Evolutionary conservation across 2,797 vertebrate species (phyloP), one percentile per base, ranked within the genome.

Genomic region (Anabacerthia variegaticeps): DNA sequence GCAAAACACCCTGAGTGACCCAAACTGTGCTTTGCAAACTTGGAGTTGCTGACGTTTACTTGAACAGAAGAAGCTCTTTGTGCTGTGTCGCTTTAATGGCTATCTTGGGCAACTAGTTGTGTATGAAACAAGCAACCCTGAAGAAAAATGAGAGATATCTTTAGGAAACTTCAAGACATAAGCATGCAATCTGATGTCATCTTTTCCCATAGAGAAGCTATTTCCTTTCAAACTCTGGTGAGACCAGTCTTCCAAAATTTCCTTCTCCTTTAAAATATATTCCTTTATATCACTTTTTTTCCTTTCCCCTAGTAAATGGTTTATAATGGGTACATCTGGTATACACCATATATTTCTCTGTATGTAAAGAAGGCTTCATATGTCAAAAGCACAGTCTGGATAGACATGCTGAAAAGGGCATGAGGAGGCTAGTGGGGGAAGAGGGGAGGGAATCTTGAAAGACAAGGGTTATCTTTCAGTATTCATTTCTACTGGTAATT

Each of bases 381-480:
- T 79, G 88, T 94, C 93, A 66, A 80, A 86, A 88, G 20, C 3
- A 0, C 34, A 89, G 76, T 88, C 95, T 88, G 56, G 54, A 48
- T 11, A 52, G 79, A 43, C 59, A 41, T 74, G 41, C 83, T n/a
- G 39, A 78, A 93, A 94, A 97, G 86, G 92, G 88, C 81, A 48
- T 19, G 51, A 85, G 66, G 71, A 94, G 95, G 93, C 76, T 95
- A 86, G 66, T 72, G 80, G 83, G 90, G 94, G 59, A 79, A 85
- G 73, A 90, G 41, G 85, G 94, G 94, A 95, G 92, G 95, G 86
- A 91, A 72, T 44, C 6, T 17, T 93, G 75, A 59, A 97, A 96
- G 92, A 98, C 89, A 96, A 97, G 97, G 94, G 79, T 77, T 73
- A 97, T 96, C 96, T 97, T 98, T 98, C 96, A 97, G 96, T 94